phyloP scores from a whole-genome alignment of 2,113 vertebrate genomes.

The Ictalurus punctatus region DNA sequence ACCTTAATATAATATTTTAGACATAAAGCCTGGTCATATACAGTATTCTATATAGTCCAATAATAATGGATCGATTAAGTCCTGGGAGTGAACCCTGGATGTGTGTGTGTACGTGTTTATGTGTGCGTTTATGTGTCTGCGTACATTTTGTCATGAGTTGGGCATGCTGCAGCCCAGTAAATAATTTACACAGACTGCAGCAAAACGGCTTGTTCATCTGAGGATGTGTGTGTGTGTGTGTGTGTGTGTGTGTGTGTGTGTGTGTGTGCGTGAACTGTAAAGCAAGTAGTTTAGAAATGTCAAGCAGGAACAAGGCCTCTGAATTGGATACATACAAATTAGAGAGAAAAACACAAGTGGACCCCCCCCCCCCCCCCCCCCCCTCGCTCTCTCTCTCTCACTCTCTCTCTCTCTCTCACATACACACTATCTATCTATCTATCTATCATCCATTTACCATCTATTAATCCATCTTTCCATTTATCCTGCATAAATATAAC shows the following conservation, averaged over 20 bases:
- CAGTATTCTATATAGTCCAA: background rate
- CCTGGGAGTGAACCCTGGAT: background rate
- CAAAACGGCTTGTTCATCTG: conserved; percentile 57
- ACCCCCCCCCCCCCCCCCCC: background rate
- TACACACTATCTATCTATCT: background rate
- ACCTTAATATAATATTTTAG: background rate
- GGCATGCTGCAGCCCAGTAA: conserved; percentile 52
- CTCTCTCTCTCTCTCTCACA: background rate
- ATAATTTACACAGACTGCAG: conserved; percentile 73
- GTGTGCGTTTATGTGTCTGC: background rate
- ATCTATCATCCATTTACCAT: background rate
- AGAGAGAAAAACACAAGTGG: background rate
- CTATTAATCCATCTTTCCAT: background rate
- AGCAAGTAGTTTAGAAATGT: conserved; percentile 18
- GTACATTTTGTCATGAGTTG: conserved; percentile 2
- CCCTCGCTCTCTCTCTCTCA: background rate
- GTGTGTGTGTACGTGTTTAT: background rate
- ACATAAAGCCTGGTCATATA: background rate
- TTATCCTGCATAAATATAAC: background rate
- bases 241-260: background rate
- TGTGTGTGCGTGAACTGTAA: background rate
- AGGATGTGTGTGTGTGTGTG: background rate
- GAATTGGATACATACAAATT: conserved; percentile 15
- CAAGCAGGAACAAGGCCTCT: conserved; percentile 4
- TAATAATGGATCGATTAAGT: background rate